These are phyloP conservation scores for Agrilus planipennis DNA, from an alignment of 1,140 invertebrate genomes.

Conservation along the genomic window DNA sequence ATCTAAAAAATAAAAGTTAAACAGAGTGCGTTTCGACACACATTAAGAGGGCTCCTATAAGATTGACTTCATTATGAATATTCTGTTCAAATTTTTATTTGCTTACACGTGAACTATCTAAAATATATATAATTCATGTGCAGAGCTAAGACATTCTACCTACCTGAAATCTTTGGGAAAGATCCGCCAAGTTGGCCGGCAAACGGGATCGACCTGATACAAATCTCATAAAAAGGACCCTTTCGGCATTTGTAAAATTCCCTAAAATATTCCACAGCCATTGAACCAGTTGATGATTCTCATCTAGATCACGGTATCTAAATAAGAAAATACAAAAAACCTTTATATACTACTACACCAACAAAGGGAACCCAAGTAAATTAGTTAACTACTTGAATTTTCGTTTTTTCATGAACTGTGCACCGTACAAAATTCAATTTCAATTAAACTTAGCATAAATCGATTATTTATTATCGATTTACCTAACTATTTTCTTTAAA, in stretches of 20 bases:
- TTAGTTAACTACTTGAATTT: too few relatives aligned
- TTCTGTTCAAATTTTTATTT: slow-evolving; percentile 1
- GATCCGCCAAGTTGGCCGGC: slow-evolving; percentile 52
- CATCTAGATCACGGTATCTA: slow-evolving; percentile 53
- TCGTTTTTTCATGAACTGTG: too few relatives aligned
- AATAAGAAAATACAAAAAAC: slow-evolving; percentile 11
- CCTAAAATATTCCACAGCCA: slow-evolving; percentile 58
- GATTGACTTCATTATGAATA: background rate
- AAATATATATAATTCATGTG: background rate
- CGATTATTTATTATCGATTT: slow-evolving; percentile 15
- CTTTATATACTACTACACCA: too few relatives aligned
- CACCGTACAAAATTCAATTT: background rate
- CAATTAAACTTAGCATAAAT: background rate
- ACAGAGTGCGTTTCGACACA: slow-evolving; percentile 1
- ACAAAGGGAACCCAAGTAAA: too few relatives aligned
- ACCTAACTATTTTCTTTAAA: slow-evolving; percentile 53
- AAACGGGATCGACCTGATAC: slow-evolving; percentile 54
- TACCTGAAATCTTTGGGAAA: slow-evolving; percentile 56
- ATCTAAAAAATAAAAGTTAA: slow-evolving; percentile 29
- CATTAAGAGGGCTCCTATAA: background rate
- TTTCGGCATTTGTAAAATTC: slow-evolving; percentile 49
- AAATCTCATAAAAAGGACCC: slow-evolving; percentile 57
- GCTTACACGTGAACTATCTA: slow-evolving; percentile 1
- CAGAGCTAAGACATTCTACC: too few relatives aligned
- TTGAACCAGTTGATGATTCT: slow-evolving; percentile 44